Evolutionary conservation across 2,113 vertebrate genomes (phyloP), one percentile per base, ranked within the genome.

Genomic region (Poecilia latipinna): DNA sequence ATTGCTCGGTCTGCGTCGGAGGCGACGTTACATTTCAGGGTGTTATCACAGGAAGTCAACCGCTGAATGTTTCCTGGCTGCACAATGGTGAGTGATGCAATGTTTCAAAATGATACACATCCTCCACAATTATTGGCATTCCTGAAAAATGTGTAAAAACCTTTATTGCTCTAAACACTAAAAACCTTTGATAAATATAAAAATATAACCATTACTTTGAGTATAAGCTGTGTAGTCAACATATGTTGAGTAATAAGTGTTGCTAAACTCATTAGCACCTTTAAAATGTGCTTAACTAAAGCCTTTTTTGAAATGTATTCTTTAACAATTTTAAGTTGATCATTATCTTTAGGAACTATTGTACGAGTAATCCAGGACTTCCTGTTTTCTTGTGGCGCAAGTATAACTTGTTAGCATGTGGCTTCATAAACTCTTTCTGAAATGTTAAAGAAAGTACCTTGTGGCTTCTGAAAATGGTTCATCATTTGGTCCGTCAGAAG

Each of bases 41-140:
- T 29, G 85, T 88, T 82, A 80, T 93, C 82, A 67, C 85, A 70
- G 93, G 91, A 86, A 89, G 82, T 71, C 73, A 22, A 37, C 87
- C 89, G 44, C 54, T 90, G n/a, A 78, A 39, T 0, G 3, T 87
- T 89, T 91, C 90, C 86, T 93, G 89, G 90, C 74, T 77, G 28
- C 88, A 92, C 79, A 91, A 92, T 82, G 89, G 90, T 90, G 71
- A 78, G 65, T 24, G 60, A 42, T 29, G 10, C 13, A 69, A 75
- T 67, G 44, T 74, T 26, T 69, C 15, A 17, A 31, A 69, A 54
- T 39, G 8, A 19, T 22, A 54, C 13, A 22, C 48, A 19, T 54
- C 22, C 6, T 54, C 22, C 1, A 22, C 2, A 22, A 54, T 54
- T 54, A 54, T 19, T 54, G 48, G 48, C 19, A 54, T 19, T 2